Evolutionary conservation across 2,797 vertebrate species (phyloP).

Genomic region (Eidolon dupreanum): DNA sequence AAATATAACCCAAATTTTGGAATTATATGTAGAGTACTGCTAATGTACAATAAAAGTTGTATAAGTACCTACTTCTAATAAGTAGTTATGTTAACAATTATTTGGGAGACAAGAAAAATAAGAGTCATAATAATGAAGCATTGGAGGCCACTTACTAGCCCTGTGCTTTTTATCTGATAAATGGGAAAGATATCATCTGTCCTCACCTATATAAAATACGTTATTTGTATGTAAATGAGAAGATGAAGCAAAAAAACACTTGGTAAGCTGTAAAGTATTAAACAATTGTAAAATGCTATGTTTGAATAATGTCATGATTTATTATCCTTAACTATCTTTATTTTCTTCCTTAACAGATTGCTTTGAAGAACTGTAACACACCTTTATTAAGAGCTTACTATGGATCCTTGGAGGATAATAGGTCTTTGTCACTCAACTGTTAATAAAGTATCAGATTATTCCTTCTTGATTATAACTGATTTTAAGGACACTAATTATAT

Average conservation of each 20-base stretch:
- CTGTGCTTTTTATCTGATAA: slow-evolving; percentile 16
- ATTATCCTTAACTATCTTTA: slow-evolving; percentile 30
- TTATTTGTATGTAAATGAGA: neutral
- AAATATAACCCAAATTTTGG: neutral
- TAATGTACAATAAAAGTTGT: neutral
- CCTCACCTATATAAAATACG: neutral
- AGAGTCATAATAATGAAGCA: neutral
- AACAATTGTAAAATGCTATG: neutral
- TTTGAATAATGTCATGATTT: slow-evolving; percentile 20
- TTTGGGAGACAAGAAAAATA: neutral
- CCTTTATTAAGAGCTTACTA: slow-evolving; percentile 93
- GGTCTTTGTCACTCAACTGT: slow-evolving; percentile 84
- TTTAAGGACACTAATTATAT: slow-evolving; percentile 28
- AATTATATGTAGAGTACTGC: neutral
- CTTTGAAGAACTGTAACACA: slow-evolving; percentile 91
- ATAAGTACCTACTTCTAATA: neutral
- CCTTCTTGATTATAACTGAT: slow-evolving; percentile 41
- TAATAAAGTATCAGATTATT: slow-evolving; percentile 46
- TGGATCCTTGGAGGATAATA: slow-evolving; percentile 92
- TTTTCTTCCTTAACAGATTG: slow-evolving; percentile 86
- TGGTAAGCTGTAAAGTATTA: slow-evolving; percentile 14
- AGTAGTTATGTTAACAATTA: slow-evolving; percentile 50
- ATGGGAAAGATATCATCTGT: neutral
- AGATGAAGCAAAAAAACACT: slow-evolving; percentile 22
- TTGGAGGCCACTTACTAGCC: neutral